Base-by-base conservation (phyloP, 1,140 invertebrate genomes). In the Sycophila sp. region DNA sequence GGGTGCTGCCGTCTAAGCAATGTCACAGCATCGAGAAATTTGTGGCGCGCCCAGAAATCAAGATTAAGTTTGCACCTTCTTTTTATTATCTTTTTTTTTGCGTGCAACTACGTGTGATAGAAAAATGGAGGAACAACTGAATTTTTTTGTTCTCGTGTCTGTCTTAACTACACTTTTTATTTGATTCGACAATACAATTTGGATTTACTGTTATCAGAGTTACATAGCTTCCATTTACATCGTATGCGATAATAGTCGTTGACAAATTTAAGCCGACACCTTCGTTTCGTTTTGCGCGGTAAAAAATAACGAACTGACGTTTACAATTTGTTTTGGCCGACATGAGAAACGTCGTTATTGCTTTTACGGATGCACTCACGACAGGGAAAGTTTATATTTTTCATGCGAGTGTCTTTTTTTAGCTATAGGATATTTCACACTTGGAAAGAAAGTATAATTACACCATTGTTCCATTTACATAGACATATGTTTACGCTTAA, bases 141-240 rank as follows among this genome's bases (percentile, higher is more conserved):
- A n/a, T n/a, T n/a, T n/a, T n/a, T n/a, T n/a, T n/a, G n/a, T n/a
- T n/a, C n/a, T 22, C 1, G 17, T 22, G n/a, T 47, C 4, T 47
- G 19, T 40, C 56, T 45, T 36, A 60, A 60, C 55, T 60, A 40
- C 24, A 59, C 1, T 32, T 59, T 69, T 69, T 60, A 69, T 69
- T 69, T 51, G 42, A 69, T 60, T 51, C n/a, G 42, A 66, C 53
- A 58, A 67, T 51, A 69, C 42, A 69, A 51, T 69, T 59, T 56
- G 36, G n/a, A 45, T 45, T 56, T 58, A 55, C 38, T 59, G n/a
- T 68, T 67, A 68, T 58, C 55, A 59, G 32, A 51, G 42, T 51
- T 60, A 69, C 55, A 69, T 68, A 68, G 36, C 59, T 58, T 60
- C 40, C 8, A 60, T 69, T 69, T 69, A 69, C 66, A 69, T 60